Evolutionary conservation across 2,888 invertebrate genomes (phyloP), one percentile per base, ranked within the genome.

Genomic region (Tenthredo notha): DNA sequence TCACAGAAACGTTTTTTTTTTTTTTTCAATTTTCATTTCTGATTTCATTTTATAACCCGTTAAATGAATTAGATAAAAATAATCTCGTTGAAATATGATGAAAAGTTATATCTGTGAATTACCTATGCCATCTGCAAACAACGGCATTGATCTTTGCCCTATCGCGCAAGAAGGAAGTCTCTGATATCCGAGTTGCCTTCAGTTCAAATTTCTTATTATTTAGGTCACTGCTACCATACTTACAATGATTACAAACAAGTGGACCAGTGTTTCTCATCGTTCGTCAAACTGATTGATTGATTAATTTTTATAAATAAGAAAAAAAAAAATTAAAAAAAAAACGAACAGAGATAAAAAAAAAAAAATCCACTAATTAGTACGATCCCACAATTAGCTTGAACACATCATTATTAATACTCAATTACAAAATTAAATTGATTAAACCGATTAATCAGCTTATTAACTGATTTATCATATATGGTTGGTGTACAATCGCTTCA

Each of bases 181-280:
- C 43, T 74, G 74, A 74, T 74, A 74, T 74, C 74, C 74, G 74
- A 74, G 74, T 74, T 74, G 74, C 43, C 43, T 74, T 74, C n/a
- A 43, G 33, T 67, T 74, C 74, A 74, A 74, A 43, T 74, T 40
- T 40, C 40, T 74, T 10, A 25, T 43, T 74, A 74, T 74, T 74
- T 74, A 40, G 40, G 47, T 77, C 77, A 50, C 29, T 77, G 50
- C 50, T 50, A 77, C 29, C 33, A 67, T 33, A 33, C 25, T 67
- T 67, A 18, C 18, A 33, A 67, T 33, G 67, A 6, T 67, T 33
- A 33, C 33, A 33, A 33, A 67, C 67, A 67, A 33, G 6, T 33
- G 67, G 7, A 67, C 18, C 67, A 67, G 67, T 67, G 67, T 67
- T 67, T 67, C 67, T 67, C 67, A 67, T 67, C 67, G 67, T 33